Evolutionary conservation across 2,888 invertebrate species (phyloP), one percentile per base, ranked within the genome.

Genomic region (Gryllus longicercus): DNA sequence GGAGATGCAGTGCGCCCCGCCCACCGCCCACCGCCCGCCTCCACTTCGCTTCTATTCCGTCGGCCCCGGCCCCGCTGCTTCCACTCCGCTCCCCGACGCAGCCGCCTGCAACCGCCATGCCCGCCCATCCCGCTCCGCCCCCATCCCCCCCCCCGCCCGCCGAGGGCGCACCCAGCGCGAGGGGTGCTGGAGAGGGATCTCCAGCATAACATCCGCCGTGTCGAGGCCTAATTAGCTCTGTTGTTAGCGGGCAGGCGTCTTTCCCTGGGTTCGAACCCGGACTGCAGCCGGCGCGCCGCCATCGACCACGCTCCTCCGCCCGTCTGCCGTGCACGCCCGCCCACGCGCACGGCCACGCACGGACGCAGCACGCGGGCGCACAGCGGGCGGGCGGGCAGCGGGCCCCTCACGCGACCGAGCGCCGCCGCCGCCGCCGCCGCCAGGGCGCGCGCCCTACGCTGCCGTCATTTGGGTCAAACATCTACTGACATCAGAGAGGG

Each of bases 181-280:
- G 12, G 63, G 12, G 16, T 1, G 14, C 63, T 63, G 63, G 16
- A 63, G 63, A 63, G 63, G 63, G 63, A 10, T 63, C 63, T 63
- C 63, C 63, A 63, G 63, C 63, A 63, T 63, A 63, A 63, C 63
- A 63, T 63, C 63, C 63, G n/a, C 63, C 63, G n/a, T 63, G 63
- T 63, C 63, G 63, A 63, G 63, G 16, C 63, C 63, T 63, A 63
- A 63, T 63, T 63, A 63, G 63, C 63, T 63, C 63, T 16, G 63
- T 63, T 63, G 63, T 63, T 63, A 63, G 63, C 63, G 63, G 8
- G n/a, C 16, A 16, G 63, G 63, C 63, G 63, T 63, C 63, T 16
- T 63, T 63, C 63, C 63, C 63, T 14, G 14, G 63, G 63, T 14
- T 63, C 63, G 63, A 63, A n/a, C n/a, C 63, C n/a, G 16, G 63